These are phyloP conservation scores for Dendrolimus pini DNA, from an alignment of 2,888 invertebrate genomes.

Conservation along the genomic window DNA sequence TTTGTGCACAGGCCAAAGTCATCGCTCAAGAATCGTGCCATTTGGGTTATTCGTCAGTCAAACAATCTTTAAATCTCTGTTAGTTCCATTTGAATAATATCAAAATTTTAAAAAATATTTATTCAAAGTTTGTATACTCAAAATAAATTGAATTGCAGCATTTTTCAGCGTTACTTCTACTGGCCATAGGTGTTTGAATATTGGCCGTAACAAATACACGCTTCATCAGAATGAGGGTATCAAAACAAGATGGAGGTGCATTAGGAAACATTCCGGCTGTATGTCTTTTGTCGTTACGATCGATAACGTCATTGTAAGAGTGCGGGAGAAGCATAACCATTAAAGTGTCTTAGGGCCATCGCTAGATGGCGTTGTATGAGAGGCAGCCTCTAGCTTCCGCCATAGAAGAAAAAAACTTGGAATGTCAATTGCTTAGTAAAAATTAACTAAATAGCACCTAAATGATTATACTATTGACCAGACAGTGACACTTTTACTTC, in stretches of 20 bases:
- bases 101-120: background rate
- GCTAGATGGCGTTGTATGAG: constrained; percentile 8
- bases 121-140: no score
- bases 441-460: constrained; percentile 9
- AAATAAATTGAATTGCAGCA: constrained; percentile 21
- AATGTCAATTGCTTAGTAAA: constrained; percentile 13
- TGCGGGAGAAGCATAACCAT: constrained; percentile 39
- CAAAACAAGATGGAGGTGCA: constrained; percentile 47
- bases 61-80: no score
- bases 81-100: no score
- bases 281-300: constrained; percentile 46
- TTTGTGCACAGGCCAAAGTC: no score
- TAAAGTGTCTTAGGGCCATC: constrained; percentile 3
- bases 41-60: no score
- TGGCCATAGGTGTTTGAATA: constrained; percentile 52
- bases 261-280: constrained; percentile 40
- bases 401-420: constrained; percentile 20
- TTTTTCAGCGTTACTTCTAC: constrained; percentile 41
- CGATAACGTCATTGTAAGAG: constrained; percentile 29
- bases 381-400: constrained; percentile 25
- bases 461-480: background rate
- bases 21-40: no score
- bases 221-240: constrained; percentile 56
- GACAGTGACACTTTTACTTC: no score
- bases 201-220: constrained; percentile 40